A percentile compares a stretch with the other conserved stretches of the same genome.
Evolutionary conservation across 2,888 invertebrate species (phyloP).

Genomic region (Steinernema carpocapsae): DNA sequence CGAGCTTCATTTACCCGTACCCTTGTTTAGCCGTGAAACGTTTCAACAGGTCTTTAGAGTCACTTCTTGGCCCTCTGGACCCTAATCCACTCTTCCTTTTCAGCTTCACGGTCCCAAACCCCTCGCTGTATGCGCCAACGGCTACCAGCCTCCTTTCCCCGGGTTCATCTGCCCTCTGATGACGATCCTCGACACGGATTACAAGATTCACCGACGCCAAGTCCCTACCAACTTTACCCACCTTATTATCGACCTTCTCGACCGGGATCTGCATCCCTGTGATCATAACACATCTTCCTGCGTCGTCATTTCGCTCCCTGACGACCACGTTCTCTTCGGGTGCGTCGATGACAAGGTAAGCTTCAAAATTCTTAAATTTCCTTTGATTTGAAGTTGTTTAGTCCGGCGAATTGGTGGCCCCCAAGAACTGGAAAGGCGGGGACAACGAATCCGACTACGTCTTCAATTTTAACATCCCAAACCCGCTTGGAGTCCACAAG

Average conservation of each 20-base stretch:
- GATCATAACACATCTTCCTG: conserved; percentile 35
- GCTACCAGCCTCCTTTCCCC: conserved; percentile 22
- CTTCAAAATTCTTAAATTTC: no score
- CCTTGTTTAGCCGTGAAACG: no score
- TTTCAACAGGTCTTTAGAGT: no score
- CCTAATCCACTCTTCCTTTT: no score
- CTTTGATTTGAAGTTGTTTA: no score
- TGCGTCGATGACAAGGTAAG: conserved; percentile 39
- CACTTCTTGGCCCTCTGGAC: no score
- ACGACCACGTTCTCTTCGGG: conserved; percentile 37
- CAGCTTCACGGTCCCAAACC: not conserved
- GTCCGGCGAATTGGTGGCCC: conserved; percentile 37
- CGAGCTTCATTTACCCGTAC: no score
- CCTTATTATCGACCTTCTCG: not conserved
- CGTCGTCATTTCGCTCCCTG: conserved; percentile 36
- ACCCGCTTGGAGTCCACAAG: conserved; percentile 27
- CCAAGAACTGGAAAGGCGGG: conserved; percentile 34
- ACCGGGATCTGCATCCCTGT: conserved; percentile 34
- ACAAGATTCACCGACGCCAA: not conserved
- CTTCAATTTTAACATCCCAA: conserved; percentile 23
- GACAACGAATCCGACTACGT: conserved; percentile 1
- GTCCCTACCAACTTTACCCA: not conserved
- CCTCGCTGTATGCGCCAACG: conserved; percentile 32
- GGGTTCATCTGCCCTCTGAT: not conserved
- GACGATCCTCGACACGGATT: conserved; percentile 4